A percentile compares a stretch with the other conserved stretches of the same genome.
phyloP scores from a whole-genome alignment of 2,888 invertebrate genomes.

The Actias luna region DNA sequence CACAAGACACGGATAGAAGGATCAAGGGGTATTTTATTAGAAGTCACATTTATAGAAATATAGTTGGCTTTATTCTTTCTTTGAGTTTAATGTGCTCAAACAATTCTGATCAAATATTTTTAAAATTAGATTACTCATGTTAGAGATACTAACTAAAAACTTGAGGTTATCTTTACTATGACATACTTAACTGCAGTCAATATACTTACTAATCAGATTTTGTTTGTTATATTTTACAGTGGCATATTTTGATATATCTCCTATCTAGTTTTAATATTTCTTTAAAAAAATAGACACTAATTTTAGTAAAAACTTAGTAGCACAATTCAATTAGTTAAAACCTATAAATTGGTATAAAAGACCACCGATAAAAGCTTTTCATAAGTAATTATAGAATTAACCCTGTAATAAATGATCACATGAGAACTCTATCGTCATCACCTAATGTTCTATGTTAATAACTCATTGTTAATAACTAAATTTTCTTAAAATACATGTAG shows the following conservation, averaged over 20 bases:
- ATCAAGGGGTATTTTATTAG: conserved; percentile 4
- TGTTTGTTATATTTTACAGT: too few relatives aligned
- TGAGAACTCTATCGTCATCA: background rate
- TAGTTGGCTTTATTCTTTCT: background rate
- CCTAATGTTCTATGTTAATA: background rate
- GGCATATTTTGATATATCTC: background rate
- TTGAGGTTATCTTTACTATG: too few relatives aligned
- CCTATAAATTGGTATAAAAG: too few relatives aligned
- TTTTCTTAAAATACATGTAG: background rate
- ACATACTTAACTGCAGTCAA: too few relatives aligned
- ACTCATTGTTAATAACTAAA: background rate
- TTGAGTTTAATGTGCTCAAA: background rate
- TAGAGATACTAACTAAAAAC: too few relatives aligned
- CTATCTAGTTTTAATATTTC: background rate
- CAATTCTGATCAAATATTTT: background rate
- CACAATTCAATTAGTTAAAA: too few relatives aligned
- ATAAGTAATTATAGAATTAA: background rate
- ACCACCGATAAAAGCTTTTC: too few relatives aligned
- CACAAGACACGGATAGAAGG: background rate
- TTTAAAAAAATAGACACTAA: background rate
- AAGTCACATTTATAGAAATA: background rate
- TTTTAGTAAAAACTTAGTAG: too few relatives aligned
- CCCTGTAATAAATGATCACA: background rate
- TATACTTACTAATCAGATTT: too few relatives aligned
- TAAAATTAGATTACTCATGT: background rate